Percentiles rank a stretch among this genome's conserved stretches.
Conservation (phyloP, 2,113 vertebrate species). For the Ciconia boyciana region DNA sequence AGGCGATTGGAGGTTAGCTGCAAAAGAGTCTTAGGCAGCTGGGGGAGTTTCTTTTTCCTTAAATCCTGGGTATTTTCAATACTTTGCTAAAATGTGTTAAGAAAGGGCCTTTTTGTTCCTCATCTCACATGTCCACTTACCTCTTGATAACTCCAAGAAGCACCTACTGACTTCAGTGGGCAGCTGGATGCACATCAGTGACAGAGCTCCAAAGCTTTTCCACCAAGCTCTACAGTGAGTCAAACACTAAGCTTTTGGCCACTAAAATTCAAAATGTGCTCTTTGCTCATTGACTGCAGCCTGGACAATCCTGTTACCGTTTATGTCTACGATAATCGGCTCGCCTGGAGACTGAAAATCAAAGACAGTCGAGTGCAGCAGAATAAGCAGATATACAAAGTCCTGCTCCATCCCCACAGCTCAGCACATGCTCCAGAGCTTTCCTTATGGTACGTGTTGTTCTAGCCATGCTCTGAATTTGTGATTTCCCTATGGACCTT, state of each 20-base stretch:
- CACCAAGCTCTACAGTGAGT: fast-evolving
- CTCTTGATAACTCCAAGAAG: not conserved
- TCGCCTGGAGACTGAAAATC: not conserved
- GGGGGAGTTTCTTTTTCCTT: not conserved
- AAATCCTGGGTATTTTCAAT: not conserved
- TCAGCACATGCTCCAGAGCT: not conserved
- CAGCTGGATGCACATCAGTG: not conserved
- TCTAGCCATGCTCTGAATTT: not conserved
- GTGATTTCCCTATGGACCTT: not conserved
- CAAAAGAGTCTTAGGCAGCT: not conserved
- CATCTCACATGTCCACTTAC: not conserved
- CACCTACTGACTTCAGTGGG: fast-evolving
- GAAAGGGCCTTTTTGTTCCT: not conserved
- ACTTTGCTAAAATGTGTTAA: not conserved
- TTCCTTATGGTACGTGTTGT: fast-evolving
- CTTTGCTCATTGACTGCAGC: not conserved
- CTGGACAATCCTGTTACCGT: not conserved
- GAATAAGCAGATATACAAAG: not conserved
- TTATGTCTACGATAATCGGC: not conserved
- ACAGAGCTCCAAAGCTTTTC: not conserved
- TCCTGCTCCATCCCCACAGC: not conserved
- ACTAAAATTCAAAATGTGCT: not conserved
- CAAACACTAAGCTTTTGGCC: not conserved
- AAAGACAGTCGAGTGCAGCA: fast-evolving
- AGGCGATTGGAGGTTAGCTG: not conserved